Conservation (phyloP, 2,797 vertebrate genomes). For the Otolemur crassicaudatus region DNA sequence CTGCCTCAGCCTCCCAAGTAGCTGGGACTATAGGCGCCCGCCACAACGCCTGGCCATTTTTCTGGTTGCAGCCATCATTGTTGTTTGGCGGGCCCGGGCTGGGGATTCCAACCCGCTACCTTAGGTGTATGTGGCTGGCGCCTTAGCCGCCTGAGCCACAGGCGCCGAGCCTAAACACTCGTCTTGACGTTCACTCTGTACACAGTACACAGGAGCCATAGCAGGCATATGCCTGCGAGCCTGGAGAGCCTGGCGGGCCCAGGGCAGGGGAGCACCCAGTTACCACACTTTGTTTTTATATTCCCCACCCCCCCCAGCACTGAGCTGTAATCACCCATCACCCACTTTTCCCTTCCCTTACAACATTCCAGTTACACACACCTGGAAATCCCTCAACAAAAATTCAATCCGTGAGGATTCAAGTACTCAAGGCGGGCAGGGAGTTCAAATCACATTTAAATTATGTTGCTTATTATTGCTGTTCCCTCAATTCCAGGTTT, state of each 20-base stretch:
- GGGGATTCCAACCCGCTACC: no score
- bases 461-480: neutral
- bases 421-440: neutral
- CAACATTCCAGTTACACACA: neutral
- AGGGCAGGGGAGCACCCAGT: rapidly evolving
- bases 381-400: neutral
- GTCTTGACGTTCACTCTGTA: neutral
- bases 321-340: neutral
- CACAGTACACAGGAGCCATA: neutral
- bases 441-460: neutral
- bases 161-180: no score
- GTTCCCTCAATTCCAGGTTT: neutral
- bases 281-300: neutral
- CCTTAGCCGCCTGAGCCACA: no score
- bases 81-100: no score
- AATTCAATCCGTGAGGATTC: neutral
- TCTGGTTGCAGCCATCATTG: no score
- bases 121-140: no score
- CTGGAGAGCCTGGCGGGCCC: rapidly evolving
- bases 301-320: neutral
- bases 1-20: no score
- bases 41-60: no score
- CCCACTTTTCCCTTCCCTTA: neutral
- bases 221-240: rapidly evolving
- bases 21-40: no score